A percentile compares a stretch with the other conserved stretches of the same genome.
phyloP scores from a whole-genome alignment of 2,888 invertebrate species.

The Pterobdella sp. region DNA sequence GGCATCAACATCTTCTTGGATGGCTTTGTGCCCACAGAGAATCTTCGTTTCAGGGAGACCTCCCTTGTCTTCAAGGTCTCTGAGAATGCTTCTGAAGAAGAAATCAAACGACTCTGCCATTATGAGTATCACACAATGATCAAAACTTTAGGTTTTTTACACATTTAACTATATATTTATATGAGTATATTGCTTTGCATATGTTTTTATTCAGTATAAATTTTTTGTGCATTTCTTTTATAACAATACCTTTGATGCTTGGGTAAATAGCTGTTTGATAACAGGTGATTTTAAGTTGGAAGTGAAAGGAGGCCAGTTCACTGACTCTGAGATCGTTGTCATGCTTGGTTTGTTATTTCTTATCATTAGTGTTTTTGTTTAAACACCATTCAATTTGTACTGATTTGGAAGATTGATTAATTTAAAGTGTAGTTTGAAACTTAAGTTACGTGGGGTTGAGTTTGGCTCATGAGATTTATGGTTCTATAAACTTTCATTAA shows the following conservation, averaged over 20 bases:
- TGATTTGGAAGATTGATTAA: too few relatives aligned
- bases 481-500: too few relatives aligned
- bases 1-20: constrained; percentile 97
- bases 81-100: constrained; percentile 92
- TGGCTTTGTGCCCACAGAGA: constrained; percentile 97
- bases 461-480: too few relatives aligned
- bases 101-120: constrained; percentile 90
- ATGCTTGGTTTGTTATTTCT: constrained; percentile 58
- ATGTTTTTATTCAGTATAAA: not conserved
- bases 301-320: constrained; percentile 73
- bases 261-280: too few relatives aligned
- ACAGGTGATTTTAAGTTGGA: constrained; percentile 41
- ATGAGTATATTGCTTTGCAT: not conserved
- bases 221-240: not conserved
- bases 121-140: constrained; percentile 89
- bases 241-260: not conserved
- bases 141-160: constrained; percentile 55
- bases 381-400: too few relatives aligned
- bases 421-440: too few relatives aligned
- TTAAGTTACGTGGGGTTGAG: too few relatives aligned
- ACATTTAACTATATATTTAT: not conserved
- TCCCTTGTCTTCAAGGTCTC: constrained; percentile 95
- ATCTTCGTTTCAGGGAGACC: constrained; percentile 92
- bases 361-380: too few relatives aligned
- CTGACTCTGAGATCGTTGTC: constrained; percentile 97